Evolutionary conservation across 1,140 invertebrate species (phyloP), one percentile per base, ranked within the genome.

Genomic region (Drosophila tropicalis): DNA sequence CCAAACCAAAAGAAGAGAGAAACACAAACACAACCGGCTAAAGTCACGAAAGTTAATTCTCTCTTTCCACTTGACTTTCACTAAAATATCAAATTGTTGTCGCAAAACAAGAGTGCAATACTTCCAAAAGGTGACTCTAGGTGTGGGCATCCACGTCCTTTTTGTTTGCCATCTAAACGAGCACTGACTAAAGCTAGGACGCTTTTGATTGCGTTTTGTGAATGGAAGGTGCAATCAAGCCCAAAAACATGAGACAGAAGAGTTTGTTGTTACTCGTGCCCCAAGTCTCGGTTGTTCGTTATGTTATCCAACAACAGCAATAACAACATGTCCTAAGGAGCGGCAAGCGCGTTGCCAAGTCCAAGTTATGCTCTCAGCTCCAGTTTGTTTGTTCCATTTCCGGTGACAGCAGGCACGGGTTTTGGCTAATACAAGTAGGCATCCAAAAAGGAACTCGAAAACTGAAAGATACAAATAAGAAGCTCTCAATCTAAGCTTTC

Each of bases 311-410:
- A 61, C 62, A 66, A 62, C 19, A 64, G 47, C 44, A 51, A 51
- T 51, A 66, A 62, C 40, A 69, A 74, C 70, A 76, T 69, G 67
- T 25, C 40, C 39, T 65, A 76, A 65, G 76, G 19, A 58, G 36
- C 55, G 67, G 1, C 41, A 32, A 32, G 25, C 19, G 15, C 17
- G 19, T 36, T 47, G n/a, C 12, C 57, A 34, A 22, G 2, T 40
- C 19, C 12, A 39, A 34, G 3, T 65, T 67, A 67, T 76, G 73
- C 73, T 76, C 70, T 79, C 66, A 67, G 65, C 47, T 71, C 55
- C 55, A 55, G 62, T 66, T 81, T 89, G 77, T 76, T 89, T 87
- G 84, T 67, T 79, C 84, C 84, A 89, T 90, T 89, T 89, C 85
- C 85, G 75, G 76, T 70, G 55, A 34, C 55, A 57, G 7, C 56